A percentile compares a stretch with the other conserved stretches of the same genome.
Evolutionary conservation across 2,113 vertebrate genomes (phyloP).

Genomic region (Cariama cristata): DNA sequence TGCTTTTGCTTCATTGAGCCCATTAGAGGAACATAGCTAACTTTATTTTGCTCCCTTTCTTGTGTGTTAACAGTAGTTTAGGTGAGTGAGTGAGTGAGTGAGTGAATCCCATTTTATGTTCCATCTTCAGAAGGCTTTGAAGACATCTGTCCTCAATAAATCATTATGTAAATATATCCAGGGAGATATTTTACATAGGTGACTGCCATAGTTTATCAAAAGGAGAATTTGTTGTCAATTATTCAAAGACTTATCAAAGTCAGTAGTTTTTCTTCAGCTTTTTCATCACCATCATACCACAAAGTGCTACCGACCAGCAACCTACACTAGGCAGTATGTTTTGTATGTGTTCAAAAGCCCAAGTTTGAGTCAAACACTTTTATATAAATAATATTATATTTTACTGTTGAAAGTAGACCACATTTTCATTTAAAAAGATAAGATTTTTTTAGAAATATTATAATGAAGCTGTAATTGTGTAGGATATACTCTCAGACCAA

Average conservation of each 20-base stretch:
- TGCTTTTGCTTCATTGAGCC: background rate
- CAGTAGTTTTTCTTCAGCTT: background rate
- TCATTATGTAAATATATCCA: background rate
- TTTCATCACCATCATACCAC: background rate
- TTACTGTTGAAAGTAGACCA: background rate
- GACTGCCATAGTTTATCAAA: constrained; percentile 15
- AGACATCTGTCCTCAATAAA: background rate
- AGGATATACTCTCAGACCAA: background rate
- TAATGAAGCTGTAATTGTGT: background rate
- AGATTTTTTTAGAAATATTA: background rate
- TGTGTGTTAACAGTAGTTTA: background rate
- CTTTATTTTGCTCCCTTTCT: background rate
- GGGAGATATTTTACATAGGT: constrained; percentile 10
- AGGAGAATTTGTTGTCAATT: background rate
- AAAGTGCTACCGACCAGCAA: background rate
- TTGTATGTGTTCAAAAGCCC: background rate
- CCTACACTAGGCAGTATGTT: background rate
- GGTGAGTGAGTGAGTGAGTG: background rate
- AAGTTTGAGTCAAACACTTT: background rate
- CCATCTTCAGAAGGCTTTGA: background rate
- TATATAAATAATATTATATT: background rate
- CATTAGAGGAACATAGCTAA: background rate
- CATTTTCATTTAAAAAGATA: background rate
- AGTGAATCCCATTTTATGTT: background rate
- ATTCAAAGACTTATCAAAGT: constrained; percentile 8